Base-by-base conservation (phyloP, 2,888 invertebrate genomes). In the Hypomecis atomaria region DNA sequence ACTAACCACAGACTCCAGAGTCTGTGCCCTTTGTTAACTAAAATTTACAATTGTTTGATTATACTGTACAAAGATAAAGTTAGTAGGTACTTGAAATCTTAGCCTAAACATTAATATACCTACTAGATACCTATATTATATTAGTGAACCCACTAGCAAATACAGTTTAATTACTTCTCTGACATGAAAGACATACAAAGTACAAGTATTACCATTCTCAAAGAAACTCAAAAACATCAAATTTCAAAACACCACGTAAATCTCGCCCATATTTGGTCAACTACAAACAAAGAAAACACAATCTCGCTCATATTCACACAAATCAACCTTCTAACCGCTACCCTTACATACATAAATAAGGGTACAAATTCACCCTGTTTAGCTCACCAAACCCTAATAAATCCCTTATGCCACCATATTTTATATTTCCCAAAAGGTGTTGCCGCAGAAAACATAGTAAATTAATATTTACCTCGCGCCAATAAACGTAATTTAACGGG, bases 381-480 rank as follows among this genome's bases (percentile, higher is more conserved):
- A 64, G 62, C 60, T 58, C 50, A 65, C 62, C 69, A 66, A 63
- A 66, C 70, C 71, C 67, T 68, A 71, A 70, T 71, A 72, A 76
- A 74, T 77, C 74, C 71, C 71, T 57, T 62, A 42, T 56, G 65
- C 59, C 62, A 67, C 70, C 74, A 82, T 84, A 82, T 81, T 83
- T 83, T 82, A 81, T 82, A 80, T 78, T 81, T 73, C 75, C 70
- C 72, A 73, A 73, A 77, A 75, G 75, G 74, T 73, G 70, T 78
- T 78, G 77, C 78, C 71, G 60, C 65, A 61, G 65, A 65, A 65
- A 65, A 78, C 70, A 70, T 67, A 69, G 79, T 75, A 80, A 83
- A 85, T 82, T 85, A 81, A 81, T 83, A 83, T 84, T 85, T 81
- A 84, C 78, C 75, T 71, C 70, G 69, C 69, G 72, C 71, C 75